phyloP scores from a whole-genome alignment of 2,888 invertebrate species.

The Beris chalybata region DNA sequence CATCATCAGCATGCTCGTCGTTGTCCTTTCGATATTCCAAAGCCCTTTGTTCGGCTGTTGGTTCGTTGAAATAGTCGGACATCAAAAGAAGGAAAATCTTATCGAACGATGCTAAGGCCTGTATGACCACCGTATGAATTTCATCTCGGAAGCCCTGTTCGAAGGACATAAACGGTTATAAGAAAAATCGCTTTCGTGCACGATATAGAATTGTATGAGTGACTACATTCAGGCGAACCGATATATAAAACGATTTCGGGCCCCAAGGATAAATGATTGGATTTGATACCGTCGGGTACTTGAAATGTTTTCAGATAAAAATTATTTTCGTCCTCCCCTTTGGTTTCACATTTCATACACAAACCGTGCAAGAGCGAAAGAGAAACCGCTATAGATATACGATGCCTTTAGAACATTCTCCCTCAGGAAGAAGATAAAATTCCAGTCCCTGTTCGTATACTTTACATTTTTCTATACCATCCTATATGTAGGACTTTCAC shows the following conservation, averaged over 20 bases:
- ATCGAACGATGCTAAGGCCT: conserved; percentile 55
- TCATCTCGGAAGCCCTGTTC: conserved; percentile 55
- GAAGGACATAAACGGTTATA: conserved; percentile 33
- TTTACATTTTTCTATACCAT: no score
- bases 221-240: not conserved
- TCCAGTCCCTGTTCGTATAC: no score
- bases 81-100: conserved; percentile 55
- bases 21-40: not conserved
- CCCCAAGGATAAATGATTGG: conserved; percentile 11
- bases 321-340: not conserved
- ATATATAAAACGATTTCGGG: not conserved
- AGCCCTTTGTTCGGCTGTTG: conserved; percentile 33
- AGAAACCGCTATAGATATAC: no score
- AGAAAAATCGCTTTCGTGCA: conserved; percentile 2
- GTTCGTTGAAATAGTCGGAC: conserved; percentile 54
- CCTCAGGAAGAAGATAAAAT: no score
- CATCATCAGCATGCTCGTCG: conserved; percentile 11
- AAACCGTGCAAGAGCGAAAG: no score
- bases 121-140: conserved; percentile 57
- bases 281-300: conserved; percentile 9
- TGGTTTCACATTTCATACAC: no score
- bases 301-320: conserved; percentile 5
- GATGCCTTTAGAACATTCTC: no score
- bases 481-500: no score
- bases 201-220: not conserved